A percentile compares a stretch with the other conserved stretches of the same genome.
Conservation (phyloP, 1,140 invertebrate genomes). For the Ganaspis sp. region DNA sequence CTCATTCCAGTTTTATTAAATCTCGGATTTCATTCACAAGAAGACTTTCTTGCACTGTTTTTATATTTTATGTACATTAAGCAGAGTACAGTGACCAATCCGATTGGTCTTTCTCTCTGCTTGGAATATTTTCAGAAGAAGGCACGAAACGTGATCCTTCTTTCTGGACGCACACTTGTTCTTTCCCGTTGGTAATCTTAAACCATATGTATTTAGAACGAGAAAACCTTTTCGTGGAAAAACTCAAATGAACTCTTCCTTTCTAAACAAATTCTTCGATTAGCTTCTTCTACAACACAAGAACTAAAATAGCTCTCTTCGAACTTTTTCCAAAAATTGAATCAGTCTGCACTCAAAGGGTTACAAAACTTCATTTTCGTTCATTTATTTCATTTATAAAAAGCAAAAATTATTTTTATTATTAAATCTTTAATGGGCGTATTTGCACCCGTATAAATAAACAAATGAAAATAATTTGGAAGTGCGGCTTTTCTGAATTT, state of each 20-base stretch:
- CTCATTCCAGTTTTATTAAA: too few species aligned
- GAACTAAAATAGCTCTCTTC: too few species aligned
- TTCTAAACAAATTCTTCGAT: not conserved
- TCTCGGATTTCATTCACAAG: not conserved
- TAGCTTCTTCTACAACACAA: too few species aligned
- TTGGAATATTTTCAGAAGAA: not conserved
- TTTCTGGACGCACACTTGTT: not conserved
- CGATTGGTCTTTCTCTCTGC: not conserved
- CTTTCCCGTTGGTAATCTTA: not conserved
- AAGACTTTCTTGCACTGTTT: not conserved
- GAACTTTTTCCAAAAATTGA: too few species aligned
- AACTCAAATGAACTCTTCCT: not conserved
- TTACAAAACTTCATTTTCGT: too few species aligned
- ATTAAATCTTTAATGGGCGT: too few species aligned
- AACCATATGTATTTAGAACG: not conserved
- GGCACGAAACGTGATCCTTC: not conserved
- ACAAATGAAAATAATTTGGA: too few species aligned
- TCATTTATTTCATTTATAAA: too few species aligned
- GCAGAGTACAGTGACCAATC: conserved; percentile 7
- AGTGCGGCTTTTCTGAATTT: too few species aligned
- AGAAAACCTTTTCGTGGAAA: conserved; percentile 2
- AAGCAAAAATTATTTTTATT: too few species aligned
- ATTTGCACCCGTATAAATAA: too few species aligned
- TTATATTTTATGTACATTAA: not conserved
- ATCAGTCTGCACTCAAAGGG: too few species aligned